Evolutionary conservation across 2,113 vertebrate species (phyloP).

Genomic region (Ahaetulla prasina): DNA sequence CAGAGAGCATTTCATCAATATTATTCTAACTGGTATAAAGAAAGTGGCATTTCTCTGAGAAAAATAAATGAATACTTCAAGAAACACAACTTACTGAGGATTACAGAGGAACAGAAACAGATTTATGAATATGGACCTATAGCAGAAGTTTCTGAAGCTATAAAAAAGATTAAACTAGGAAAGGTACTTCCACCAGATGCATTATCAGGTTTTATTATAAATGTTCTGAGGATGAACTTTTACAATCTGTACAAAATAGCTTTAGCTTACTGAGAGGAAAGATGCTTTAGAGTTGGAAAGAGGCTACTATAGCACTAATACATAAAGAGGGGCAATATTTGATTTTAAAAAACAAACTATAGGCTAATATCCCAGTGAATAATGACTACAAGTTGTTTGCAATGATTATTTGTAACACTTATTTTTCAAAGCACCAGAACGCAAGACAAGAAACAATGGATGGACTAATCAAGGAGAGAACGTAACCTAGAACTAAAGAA

Average conservation of each 20-base stretch:
- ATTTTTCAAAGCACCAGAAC: no score
- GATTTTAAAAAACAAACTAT: neutral
- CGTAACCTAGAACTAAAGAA: no score
- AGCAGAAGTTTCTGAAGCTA: neutral
- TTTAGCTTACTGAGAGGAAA: neutral
- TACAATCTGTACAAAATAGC: neutral
- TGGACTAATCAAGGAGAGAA: no score
- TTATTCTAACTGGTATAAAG: neutral
- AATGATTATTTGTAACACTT: neutral
- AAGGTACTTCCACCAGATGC: neutral
- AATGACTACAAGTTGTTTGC: neutral
- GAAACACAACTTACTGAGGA: neutral
- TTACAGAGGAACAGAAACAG: neutral
- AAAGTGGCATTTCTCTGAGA: neutral
- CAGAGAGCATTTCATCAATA: neutral
- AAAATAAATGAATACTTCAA: neutral
- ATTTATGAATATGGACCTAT: neutral
- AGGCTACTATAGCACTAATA: neutral
- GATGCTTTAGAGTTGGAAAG: neutral
- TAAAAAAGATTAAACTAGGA: neutral
- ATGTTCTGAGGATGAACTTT: neutral
- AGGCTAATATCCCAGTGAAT: neutral
- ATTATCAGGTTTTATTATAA: neutral
- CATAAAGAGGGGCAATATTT: neutral
- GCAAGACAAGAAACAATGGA: no score